Conservation (phyloP, 92 coral and sea anemone species). For the Phenganax stokvisi region DNA sequence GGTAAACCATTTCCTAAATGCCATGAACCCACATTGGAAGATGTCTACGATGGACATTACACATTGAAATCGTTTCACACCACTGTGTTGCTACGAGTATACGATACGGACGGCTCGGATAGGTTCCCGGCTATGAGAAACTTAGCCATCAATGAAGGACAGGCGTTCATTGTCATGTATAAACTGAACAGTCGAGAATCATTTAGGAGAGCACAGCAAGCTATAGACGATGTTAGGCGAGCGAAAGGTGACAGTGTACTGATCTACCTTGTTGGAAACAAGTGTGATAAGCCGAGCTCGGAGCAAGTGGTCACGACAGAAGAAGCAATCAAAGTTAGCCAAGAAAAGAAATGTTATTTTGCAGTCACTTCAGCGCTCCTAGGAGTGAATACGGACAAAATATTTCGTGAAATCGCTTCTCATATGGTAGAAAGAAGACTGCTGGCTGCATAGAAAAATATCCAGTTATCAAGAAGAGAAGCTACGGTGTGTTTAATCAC, state of each 20-base stretch:
- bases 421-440: constrained; percentile 39
- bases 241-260: constrained; percentile 13
- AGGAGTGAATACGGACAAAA: constrained; percentile 37
- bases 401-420: constrained; percentile 41
- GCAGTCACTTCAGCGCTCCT: constrained; percentile 29
- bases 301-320: constrained; percentile 36
- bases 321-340: constrained; percentile 24
- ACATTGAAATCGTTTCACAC: constrained; percentile 31
- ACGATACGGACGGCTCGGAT: constrained; percentile 39
- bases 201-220: constrained; percentile 20
- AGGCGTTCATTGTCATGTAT: constrained; percentile 37
- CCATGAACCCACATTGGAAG: constrained; percentile 32
- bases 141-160: constrained; percentile 36
- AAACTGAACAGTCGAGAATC: constrained; percentile 33
- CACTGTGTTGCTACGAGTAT: constrained; percentile 29
- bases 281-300: constrained; percentile 30
- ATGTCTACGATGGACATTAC: constrained; percentile 39
- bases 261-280: constrained; percentile 29
- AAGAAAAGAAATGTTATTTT: constrained; percentile 34
- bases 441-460: background rate
- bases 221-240: constrained; percentile 17
- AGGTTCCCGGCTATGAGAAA: constrained; percentile 39
- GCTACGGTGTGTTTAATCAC: too few species aligned
- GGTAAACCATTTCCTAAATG: constrained; percentile 32
- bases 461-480: too few species aligned